Evolutionary conservation across 2,113 vertebrate species (phyloP).

Genomic region (Leucopsar rothschildi): DNA sequence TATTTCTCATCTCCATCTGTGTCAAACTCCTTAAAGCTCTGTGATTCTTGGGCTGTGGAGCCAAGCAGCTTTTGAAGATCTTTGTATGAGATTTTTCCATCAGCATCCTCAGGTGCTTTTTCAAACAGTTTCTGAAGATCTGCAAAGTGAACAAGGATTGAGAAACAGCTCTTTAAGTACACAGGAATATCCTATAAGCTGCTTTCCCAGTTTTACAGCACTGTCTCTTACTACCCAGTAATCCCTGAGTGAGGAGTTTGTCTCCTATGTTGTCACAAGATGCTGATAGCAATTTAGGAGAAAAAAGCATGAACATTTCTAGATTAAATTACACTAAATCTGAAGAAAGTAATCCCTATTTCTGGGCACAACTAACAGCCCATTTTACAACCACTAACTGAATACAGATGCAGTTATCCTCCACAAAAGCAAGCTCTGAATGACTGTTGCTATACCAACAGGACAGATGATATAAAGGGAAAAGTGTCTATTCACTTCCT

Average conservation of each 20-base stretch:
- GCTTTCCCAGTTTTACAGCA: background rate
- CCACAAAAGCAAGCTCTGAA: background rate
- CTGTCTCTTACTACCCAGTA: background rate
- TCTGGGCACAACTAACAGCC: background rate
- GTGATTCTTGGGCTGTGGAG: slow-evolving; percentile 24
- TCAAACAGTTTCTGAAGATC: slow-evolving; percentile 74
- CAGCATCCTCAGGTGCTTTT: slow-evolving; percentile 19
- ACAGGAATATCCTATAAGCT: background rate
- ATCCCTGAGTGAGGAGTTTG: background rate
- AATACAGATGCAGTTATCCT: background rate
- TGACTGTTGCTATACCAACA: slow-evolving; percentile 50
- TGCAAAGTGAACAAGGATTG: slow-evolving; percentile 43
- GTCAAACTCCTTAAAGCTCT: slow-evolving; percentile 68
- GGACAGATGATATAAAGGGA: background rate
- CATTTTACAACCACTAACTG: background rate
- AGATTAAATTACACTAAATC: background rate
- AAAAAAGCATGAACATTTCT: background rate
- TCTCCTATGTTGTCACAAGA: background rate
- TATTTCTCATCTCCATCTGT: slow-evolving; percentile 71
- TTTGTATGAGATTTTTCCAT: slow-evolving; percentile 66
- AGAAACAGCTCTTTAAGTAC: background rate
- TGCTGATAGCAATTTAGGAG: background rate
- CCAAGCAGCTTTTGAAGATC: slow-evolving; percentile 65
- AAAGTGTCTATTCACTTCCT: slow-evolving; percentile 28
- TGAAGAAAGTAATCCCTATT: background rate